Evolutionary conservation across 2,113 vertebrate species (phyloP).

Genomic region (Pogonocichla stellata): DNA sequence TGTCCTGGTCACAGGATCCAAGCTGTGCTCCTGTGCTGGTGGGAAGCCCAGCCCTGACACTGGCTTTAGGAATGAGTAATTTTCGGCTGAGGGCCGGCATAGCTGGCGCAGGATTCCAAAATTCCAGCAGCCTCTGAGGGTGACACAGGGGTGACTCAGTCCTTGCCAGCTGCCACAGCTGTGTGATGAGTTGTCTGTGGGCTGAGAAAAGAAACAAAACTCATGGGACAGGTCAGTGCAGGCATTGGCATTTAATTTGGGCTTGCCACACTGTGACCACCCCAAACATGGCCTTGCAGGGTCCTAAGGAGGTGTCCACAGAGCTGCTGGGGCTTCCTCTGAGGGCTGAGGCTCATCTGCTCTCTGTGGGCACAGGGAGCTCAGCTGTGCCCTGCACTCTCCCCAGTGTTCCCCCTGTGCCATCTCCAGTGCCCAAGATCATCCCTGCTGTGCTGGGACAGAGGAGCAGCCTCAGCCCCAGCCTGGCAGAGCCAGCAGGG

Average conservation of each 20-base stretch:
- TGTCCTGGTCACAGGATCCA: neutral
- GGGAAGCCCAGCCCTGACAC: neutral
- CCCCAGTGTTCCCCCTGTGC: fast-evolving
- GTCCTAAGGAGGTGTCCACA: neutral
- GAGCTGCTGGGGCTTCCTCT: neutral
- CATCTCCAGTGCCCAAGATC: fast-evolving
- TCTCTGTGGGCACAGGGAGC: neutral
- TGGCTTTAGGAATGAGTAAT: neutral
- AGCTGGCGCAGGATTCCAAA: fast-evolving
- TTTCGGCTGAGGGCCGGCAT: neutral
- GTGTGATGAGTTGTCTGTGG: neutral
- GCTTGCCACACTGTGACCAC: neutral
- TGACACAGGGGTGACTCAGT: fast-evolving
- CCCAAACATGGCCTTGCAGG: neutral
- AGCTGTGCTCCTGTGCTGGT: neutral
- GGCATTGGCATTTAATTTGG: neutral
- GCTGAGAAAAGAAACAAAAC: neutral
- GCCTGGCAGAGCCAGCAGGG: fast-evolving
- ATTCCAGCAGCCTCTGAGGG: fast-evolving
- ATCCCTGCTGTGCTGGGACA: neutral
- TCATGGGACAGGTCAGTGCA: neutral
- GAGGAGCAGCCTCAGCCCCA: neutral
- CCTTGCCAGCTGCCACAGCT: neutral
- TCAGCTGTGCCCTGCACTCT: fast-evolving
- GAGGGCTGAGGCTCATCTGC: neutral